These are phyloP conservation scores for Anguilla obscura DNA, from an alignment of 2,797 vertebrate species.

Conservation along the genomic window DNA sequence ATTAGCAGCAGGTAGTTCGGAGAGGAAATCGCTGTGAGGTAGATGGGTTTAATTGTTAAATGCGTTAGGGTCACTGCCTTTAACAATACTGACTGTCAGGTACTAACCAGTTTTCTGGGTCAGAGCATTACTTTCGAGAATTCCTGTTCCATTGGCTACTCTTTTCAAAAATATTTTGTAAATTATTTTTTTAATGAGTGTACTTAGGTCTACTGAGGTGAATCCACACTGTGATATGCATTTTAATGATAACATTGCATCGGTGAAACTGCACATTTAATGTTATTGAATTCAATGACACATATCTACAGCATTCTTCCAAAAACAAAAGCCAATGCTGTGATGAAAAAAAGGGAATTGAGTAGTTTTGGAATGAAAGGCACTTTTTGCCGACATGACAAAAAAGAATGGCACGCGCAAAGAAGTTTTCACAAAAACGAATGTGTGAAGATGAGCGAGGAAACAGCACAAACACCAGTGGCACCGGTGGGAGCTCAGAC, in stretches of 20 bases:
- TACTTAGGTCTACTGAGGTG: neutral
- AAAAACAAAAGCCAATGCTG: neutral
- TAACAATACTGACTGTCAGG: neutral
- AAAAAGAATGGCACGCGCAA: neutral
- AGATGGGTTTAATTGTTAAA: neutral
- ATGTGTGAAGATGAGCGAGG: neutral
- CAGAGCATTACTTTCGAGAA: no score
- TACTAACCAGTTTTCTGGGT: neutral
- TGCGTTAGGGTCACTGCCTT: neutral
- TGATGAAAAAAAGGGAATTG: neutral
- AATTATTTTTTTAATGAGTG: neutral
- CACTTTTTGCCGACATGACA: neutral
- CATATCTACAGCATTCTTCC: neutral
- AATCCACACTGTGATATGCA: neutral
- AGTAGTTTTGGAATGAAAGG: neutral
- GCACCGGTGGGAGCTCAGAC: neutral
- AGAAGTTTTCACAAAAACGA: neutral
- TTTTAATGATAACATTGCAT: neutral
- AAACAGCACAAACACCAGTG: neutral
- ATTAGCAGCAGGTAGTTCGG: neutral
- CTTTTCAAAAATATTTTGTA: neutral
- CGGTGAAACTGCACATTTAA: neutral
- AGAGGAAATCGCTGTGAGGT: neutral
- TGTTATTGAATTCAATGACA: neutral
- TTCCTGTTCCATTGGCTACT: neutral